phyloP scores from a whole-genome alignment of 2,113 vertebrate species.

The Poicephalus meyeri region DNA sequence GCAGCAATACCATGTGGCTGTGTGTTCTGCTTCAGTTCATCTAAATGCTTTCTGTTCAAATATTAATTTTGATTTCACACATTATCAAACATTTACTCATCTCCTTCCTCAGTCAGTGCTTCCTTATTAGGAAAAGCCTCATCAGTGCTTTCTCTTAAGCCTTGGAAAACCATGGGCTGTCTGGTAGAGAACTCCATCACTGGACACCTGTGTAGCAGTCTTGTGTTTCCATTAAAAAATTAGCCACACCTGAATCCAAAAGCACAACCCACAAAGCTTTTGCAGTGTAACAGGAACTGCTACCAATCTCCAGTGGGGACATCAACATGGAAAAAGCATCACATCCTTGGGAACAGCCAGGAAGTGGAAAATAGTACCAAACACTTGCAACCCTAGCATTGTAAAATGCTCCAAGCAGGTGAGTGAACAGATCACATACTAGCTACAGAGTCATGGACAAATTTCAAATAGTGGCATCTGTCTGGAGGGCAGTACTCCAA shows the following conservation, averaged over 20 bases:
- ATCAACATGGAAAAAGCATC: neutral
- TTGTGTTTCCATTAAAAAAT: neutral
- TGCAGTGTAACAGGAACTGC: neutral
- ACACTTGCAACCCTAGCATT: rapidly evolving
- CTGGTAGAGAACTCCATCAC: neutral
- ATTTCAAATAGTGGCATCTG: neutral
- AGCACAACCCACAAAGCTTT: neutral
- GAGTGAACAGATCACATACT: neutral
- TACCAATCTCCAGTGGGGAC: neutral
- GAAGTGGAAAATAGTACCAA: neutral
- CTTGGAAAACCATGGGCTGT: neutral
- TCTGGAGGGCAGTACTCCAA: neutral
- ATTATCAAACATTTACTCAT: neutral
- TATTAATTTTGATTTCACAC: neutral
- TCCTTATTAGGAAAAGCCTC: neutral
- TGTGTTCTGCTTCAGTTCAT: neutral
- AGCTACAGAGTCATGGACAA: neutral
- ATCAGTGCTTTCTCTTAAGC: neutral
- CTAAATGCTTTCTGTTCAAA: neutral
- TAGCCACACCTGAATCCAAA: neutral
- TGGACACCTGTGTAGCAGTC: neutral
- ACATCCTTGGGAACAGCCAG: neutral
- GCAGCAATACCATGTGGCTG: neutral
- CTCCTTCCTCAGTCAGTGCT: neutral
- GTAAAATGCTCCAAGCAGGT: neutral